phyloP scores from a whole-genome alignment of 2,888 invertebrate genomes.

The Andrena fulva region DNA sequence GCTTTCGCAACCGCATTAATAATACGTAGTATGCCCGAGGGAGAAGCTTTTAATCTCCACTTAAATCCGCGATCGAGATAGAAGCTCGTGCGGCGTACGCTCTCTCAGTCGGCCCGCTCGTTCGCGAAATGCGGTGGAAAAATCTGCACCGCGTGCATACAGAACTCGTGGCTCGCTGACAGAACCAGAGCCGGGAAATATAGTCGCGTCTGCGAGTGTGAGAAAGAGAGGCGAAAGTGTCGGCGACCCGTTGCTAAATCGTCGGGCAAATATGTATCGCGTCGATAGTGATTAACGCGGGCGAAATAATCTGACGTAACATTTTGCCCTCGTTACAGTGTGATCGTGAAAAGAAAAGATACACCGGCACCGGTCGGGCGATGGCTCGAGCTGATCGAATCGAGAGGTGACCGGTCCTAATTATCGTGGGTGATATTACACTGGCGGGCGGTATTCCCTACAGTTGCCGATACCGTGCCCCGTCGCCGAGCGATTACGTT shows the following conservation, averaged over 20 bases:
- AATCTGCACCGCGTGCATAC: too few species aligned
- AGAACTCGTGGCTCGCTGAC: background rate
- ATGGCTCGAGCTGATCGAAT: background rate
- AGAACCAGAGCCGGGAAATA: background rate
- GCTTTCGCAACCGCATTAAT: background rate
- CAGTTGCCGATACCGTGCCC: background rate
- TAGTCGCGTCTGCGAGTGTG: background rate
- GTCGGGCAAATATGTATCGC: conserved; percentile 19
- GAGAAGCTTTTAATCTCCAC: background rate
- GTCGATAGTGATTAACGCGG: conserved; percentile 8
- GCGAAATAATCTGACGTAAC: conserved; percentile 20
- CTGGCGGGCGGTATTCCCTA: background rate
- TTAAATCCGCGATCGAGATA: background rate
- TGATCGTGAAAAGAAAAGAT: conserved; percentile 10
- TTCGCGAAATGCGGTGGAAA: background rate
- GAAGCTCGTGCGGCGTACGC: background rate
- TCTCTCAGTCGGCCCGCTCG: background rate
- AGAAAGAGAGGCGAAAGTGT: background rate
- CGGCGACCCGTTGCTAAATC: background rate
- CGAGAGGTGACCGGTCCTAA: background rate
- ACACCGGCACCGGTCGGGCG: conserved; percentile 22
- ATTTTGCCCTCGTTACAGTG: conserved; percentile 23
- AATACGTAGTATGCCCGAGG: background rate
- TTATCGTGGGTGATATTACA: background rate
- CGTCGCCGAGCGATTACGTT: conserved; percentile 5